Base-by-base conservation (phyloP, 2,888 invertebrate genomes). In the Phaedon cochleariae region DNA sequence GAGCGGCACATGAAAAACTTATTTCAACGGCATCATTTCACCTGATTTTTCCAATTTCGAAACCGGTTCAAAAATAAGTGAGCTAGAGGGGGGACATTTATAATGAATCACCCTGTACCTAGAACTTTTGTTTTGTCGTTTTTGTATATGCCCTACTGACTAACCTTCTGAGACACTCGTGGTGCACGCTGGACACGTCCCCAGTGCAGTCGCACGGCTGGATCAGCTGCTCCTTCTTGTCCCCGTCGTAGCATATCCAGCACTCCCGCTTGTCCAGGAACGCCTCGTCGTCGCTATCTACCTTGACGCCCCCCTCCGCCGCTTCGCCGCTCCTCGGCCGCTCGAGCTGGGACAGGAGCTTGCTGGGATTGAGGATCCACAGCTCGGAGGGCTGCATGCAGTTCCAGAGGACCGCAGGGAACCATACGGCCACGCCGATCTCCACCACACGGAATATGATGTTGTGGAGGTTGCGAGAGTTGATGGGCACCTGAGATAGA, bases 391-490 rank as follows among this genome's bases (percentile, higher is more conserved):
- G 96, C 82, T 93, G 93, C 90, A 95, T 95, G 74, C 94, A 96
- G 86, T 97, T 97, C 97, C 97, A 97, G 73, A 97, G 87, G 59
- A 96, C 96, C 83, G 96, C 96, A 31, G 96, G 96, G 85, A 96
- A 97, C 96, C 96, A 97, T 79, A 97, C 85, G 75, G 94, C 94
- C 65, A 96, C 95, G 7, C 96, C 96, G 76, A 96, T 93, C 87
- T 97, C 97, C 53, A 93, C 94, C 59, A 95, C 87, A 5, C 96
- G 92, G 85, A 96, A 96, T 73, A 95, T 90, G 74, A 96, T 87
- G 84, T 96, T 95, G 85, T 96, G 95, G 89, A 94, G 94, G 85
- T 96, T 96, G 77, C 96, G 90, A 21, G 95, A 95, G 74, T 94
- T 90, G 53, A 96, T 90, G 37, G 96, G 95, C 41, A 80, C 81